Evolutionary conservation across 2,797 vertebrate genomes (phyloP).

Genomic region (Sebastolobus alascanus): DNA sequence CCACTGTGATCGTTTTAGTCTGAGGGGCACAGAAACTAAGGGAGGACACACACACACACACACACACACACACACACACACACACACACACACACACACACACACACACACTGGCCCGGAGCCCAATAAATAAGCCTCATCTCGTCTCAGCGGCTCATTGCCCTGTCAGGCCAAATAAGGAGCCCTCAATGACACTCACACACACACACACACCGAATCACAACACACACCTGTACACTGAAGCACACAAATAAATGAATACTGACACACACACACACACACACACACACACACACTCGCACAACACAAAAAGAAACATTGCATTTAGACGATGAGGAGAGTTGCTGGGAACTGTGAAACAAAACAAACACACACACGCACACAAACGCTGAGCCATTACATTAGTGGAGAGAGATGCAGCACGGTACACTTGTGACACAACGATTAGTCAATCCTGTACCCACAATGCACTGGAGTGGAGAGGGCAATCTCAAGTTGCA

Average conservation of each 20-base stretch:
- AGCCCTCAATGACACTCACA: conserved; percentile 50
- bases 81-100: conserved; percentile 33
- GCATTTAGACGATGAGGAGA: conserved; percentile 31
- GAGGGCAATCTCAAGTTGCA: conserved; percentile 53
- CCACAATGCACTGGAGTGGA: conserved; percentile 67
- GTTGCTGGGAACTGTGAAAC: conserved; percentile 10
- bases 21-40: conserved; percentile 49
- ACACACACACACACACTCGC: not conserved
- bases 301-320: conserved; percentile 30
- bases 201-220: conserved; percentile 27
- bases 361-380: conserved; percentile 31
- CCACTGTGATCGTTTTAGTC: conserved; percentile 68
- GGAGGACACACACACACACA: not conserved
- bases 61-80: conserved; percentile 24
- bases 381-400: conserved; percentile 18
- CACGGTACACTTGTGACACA: conserved; percentile 58
- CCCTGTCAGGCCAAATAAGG: conserved; percentile 79
- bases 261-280: conserved; percentile 18
- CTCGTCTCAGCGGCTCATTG: conserved; percentile 76
- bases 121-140: conserved; percentile 79
- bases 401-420: conserved; percentile 59
- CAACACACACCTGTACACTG: conserved; percentile 20
- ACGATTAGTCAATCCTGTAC: conserved; percentile 62
- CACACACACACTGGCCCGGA: conserved; percentile 37
- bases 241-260: conserved; percentile 11